phyloP scores from a whole-genome alignment of 2,888 invertebrate species.

The Megamerina dolium region DNA sequence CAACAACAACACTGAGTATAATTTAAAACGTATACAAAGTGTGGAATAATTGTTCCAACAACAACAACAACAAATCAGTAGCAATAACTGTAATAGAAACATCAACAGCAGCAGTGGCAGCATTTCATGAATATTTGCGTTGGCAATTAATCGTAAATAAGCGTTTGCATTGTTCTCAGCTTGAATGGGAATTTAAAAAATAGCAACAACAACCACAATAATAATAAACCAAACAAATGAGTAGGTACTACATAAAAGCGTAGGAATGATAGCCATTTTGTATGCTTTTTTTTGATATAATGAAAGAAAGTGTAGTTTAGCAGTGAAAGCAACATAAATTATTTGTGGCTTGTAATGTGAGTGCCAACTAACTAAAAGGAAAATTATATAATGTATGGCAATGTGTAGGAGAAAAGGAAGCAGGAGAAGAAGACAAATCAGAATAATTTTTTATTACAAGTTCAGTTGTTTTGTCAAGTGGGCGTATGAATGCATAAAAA shows the following conservation, averaged over 20 bases:
- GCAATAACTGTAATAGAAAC: conserved; percentile 9
- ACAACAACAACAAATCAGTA: conserved; percentile 12
- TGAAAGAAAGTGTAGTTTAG: no score
- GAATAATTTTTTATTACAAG: conserved; percentile 7
- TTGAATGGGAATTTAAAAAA: not conserved
- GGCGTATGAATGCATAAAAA: no score
- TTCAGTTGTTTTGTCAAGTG: conserved; percentile 13
- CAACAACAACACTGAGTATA: conserved; percentile 1
- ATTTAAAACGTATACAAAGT: conserved; percentile 16
- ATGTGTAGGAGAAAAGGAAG: not conserved
- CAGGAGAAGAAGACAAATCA: not conserved
- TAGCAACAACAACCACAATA: conserved; percentile 3
- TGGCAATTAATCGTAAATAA: conserved; percentile 45
- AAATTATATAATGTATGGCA: no score
- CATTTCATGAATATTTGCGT: conserved; percentile 31
- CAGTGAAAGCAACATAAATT: no score
- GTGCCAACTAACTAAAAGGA: no score
- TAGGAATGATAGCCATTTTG: no score
- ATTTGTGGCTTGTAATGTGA: no score
- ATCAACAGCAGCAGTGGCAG: conserved; percentile 17
- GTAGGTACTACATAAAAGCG: no score
- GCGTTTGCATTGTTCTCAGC: conserved; percentile 24
- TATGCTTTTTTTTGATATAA: no score
- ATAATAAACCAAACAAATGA: not conserved
- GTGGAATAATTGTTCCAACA: conserved; percentile 1